A percentile compares a stretch with the other conserved stretches of the same genome.
Evolutionary conservation across 2,888 invertebrate species (phyloP).

Genomic region (Embidobia sp.): DNA sequence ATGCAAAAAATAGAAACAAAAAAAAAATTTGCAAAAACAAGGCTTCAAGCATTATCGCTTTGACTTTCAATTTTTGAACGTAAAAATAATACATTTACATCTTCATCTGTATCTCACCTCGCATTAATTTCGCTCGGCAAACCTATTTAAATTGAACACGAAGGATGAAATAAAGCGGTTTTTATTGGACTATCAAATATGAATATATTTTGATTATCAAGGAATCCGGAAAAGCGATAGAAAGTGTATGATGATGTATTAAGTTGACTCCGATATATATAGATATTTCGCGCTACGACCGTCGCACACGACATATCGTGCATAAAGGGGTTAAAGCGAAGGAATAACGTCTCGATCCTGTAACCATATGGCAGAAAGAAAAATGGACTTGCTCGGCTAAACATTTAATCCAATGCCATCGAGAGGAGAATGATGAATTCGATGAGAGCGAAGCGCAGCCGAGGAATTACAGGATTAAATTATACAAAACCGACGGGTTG

Average conservation of each 20-base stretch:
- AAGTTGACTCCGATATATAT: constrained; percentile 51
- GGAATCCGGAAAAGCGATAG: constrained; percentile 33
- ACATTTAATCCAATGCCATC: constrained; percentile 34
- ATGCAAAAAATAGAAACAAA: no score
- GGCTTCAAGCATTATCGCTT: no score
- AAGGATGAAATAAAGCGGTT: constrained; percentile 30
- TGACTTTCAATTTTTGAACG: no score
- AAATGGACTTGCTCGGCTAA: constrained; percentile 36
- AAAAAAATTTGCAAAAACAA: no score
- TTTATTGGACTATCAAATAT: constrained; percentile 56
- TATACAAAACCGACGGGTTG: neutral
- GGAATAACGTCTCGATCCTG: constrained; percentile 32
- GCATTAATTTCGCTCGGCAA: constrained; percentile 22
- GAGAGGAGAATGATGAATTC: constrained; percentile 1
- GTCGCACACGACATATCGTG: constrained; percentile 25
- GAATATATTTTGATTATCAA: constrained; percentile 58
- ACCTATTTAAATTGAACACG: constrained; percentile 33
- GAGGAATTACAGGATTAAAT: constrained; percentile 15
- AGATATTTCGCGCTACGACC: constrained; percentile 32
- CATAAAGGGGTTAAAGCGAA: constrained; percentile 43
- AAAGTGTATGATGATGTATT: constrained; percentile 54
- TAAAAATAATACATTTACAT: no score
- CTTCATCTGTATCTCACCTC: neutral
- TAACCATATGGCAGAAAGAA: constrained; percentile 24
- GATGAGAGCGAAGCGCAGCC: constrained; percentile 21